These are phyloP conservation scores for Stratiomys singularior DNA, from an alignment of 2,888 invertebrate species.

Conservation along the genomic window DNA sequence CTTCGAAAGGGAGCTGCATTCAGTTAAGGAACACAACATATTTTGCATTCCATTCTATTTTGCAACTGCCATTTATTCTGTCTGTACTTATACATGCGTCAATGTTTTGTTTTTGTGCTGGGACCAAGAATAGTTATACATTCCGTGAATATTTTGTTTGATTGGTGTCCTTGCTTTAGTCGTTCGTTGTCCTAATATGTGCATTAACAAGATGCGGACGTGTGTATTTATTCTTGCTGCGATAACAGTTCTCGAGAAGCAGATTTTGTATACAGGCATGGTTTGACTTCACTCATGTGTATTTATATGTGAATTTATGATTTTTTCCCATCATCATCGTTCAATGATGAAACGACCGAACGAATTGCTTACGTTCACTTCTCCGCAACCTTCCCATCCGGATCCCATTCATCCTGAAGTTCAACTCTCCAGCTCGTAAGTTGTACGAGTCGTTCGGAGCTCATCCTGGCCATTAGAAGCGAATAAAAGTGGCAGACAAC, in stretches of 20 bases:
- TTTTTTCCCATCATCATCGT: constrained; percentile 51
- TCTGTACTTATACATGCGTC: too few species aligned
- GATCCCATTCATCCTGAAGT: constrained; percentile 20
- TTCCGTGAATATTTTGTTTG: not conserved
- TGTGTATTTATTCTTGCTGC: not conserved
- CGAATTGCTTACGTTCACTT: constrained; percentile 9
- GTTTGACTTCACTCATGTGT: constrained; percentile 39
- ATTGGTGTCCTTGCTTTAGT: not conserved
- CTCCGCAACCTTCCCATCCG: not conserved
- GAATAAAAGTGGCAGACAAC: constrained; percentile 54
- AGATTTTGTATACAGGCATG: not conserved
- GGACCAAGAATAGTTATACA: not conserved
- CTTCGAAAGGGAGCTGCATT: constrained; percentile 50
- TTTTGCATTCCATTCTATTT: too few species aligned
- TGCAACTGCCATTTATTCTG: too few species aligned
- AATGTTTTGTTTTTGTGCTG: not conserved
- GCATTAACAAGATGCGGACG: too few species aligned
- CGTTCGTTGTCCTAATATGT: not conserved
- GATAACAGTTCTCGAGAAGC: not conserved
- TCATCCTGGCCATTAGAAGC: constrained; percentile 52
- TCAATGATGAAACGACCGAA: constrained; percentile 35
- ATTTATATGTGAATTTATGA: constrained; percentile 51
- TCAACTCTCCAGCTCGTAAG: constrained; percentile 33
- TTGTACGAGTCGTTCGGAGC: constrained; percentile 41
- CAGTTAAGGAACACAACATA: not conserved